These are phyloP conservation scores for Cebus imitator DNA, from an alignment of 2,113 vertebrate species.

Conservation along the genomic window DNA sequence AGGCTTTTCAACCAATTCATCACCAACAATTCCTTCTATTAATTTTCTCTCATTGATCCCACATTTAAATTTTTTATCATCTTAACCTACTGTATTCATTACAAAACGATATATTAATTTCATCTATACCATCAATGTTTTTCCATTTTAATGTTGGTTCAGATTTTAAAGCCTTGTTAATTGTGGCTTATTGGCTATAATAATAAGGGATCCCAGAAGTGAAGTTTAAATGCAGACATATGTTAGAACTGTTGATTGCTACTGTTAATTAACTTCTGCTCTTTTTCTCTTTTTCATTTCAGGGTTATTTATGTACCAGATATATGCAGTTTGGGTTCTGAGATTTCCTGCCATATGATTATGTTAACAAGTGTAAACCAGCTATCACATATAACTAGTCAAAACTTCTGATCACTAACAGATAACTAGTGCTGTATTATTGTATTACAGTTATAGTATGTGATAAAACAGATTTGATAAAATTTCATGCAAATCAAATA, in stretches of 20 bases:
- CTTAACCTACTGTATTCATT: not conserved
- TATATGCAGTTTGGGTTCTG: not conserved
- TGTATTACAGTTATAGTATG: not conserved
- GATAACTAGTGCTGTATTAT: not conserved
- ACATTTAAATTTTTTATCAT: not conserved
- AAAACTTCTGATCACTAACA: not conserved
- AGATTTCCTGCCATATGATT: not conserved
- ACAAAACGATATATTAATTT: not conserved
- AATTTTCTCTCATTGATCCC: not conserved
- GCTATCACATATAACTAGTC: not conserved
- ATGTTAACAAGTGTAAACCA: not conserved
- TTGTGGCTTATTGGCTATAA: not conserved
- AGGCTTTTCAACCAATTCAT: not conserved
- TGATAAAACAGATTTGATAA: not conserved
- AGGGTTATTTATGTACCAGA: not conserved
- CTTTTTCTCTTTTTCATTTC: not conserved
- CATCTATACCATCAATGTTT: not conserved
- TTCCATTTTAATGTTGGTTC: not conserved
- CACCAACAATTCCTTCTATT: not conserved
- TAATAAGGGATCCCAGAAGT: not conserved
- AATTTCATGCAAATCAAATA: not conserved
- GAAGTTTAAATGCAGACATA: not conserved
- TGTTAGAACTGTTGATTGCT: not conserved
- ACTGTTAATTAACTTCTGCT: not conserved
- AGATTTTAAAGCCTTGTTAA: not conserved